Evolutionary conservation across 2,888 invertebrate genomes (phyloP), one percentile per base, ranked within the genome.

Genomic region (Aspidiotus destructor): DNA sequence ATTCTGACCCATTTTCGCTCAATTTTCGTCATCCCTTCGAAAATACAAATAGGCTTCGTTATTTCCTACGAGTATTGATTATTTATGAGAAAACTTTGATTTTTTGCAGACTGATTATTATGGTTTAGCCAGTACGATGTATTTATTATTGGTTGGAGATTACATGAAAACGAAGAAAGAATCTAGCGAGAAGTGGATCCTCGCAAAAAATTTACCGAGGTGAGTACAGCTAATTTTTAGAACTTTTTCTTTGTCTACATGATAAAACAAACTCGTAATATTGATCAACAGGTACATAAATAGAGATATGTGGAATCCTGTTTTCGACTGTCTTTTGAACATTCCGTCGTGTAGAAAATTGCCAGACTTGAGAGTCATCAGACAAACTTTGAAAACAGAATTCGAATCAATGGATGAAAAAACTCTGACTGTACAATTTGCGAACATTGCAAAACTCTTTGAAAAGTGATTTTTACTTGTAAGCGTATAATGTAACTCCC

Each of bases 91-190:
- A 5, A 28, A 28, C 28, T 28, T 48, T 6, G 10, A 11, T 48
- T 70, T 60, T 72, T 68, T 75, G 16, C 77, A 96, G 80, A 89
- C 91, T 44, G 96, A 97, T 80, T 80, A 92, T 74, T 96, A 87
- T 78, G 94, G 95, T 72, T 79, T 94, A 71, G 91, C 91, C 62
- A 91, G 89, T 13, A 89, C 91, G 10, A 86, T 92, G 72, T 90
- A 95, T 77, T 89, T 90, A 62, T 80, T 96, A 73, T 79, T 94
- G 15, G 89, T 92, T 80, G 90, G 90, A 57, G 87, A 87, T 75
- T 96, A 96, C 77, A 93, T 96, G 87, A 86, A 89, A 74, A 84
- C 88, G 16, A 81, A 81, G 41, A 84, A 85, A 75, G 79, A 82
- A 73, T 82, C 82, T 73, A 86, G 86, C 85, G 52, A 17, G 1